Evolutionary conservation across 2,888 invertebrate genomes (phyloP).

Genomic region (Spisula solida): DNA sequence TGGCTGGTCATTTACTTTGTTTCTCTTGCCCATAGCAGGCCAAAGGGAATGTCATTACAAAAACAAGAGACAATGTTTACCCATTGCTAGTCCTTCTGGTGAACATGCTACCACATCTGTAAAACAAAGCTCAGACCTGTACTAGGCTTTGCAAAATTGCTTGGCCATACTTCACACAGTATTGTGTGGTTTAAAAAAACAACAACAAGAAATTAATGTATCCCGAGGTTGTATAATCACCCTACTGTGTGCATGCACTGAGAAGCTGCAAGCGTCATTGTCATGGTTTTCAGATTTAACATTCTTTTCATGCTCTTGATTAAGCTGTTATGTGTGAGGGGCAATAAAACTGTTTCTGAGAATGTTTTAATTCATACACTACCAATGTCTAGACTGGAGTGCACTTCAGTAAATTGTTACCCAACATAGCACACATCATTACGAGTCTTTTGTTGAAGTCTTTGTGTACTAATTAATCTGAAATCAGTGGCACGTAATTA

Average conservation of each 20-base stretch:
- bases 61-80: too few relatives aligned
- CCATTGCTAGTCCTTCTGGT: too few relatives aligned
- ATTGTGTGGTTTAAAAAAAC: too few relatives aligned
- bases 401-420: background rate
- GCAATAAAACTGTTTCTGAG: background rate
- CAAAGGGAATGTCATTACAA: too few relatives aligned
- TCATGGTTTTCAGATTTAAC: background rate
- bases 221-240: background rate
- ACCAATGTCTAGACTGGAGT: background rate
- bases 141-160: too few relatives aligned
- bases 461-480: conserved; percentile 8
- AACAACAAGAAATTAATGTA: background rate
- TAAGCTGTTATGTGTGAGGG: background rate
- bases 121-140: too few relatives aligned
- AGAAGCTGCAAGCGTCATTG: background rate
- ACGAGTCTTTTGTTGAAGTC: background rate
- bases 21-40: too few relatives aligned
- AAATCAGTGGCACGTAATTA: conserved; percentile 14
- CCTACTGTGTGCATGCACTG: too few relatives aligned
- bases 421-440: conserved; percentile 6
- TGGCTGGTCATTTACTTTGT: too few relatives aligned
- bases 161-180: too few relatives aligned
- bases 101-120: too few relatives aligned
- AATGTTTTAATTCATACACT: background rate
- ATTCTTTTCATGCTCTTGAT: background rate